Percentiles rank a stretch among this genome's conserved stretches.
Conservation (phyloP, 2,113 vertebrate genomes). For the Sturnira hondurensis region DNA sequence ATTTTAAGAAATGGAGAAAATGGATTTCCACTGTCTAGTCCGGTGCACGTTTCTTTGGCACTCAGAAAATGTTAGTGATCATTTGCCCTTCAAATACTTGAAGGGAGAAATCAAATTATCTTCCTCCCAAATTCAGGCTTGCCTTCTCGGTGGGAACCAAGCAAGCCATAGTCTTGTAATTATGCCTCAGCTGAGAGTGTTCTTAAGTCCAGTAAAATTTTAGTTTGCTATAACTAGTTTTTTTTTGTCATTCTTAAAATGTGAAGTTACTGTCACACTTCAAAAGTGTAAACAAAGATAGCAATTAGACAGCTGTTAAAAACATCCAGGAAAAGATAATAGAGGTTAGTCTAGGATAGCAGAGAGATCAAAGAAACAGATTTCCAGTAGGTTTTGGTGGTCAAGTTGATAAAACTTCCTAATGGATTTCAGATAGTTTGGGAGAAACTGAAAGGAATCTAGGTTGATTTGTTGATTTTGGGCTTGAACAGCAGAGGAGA, state of each 20-base stretch:
- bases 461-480: background rate
- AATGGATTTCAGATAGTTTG: background rate
- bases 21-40: background rate
- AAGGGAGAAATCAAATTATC: background rate
- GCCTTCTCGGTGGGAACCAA: background rate
- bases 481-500: background rate
- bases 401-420: background rate
- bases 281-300: background rate
- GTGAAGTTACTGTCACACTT: background rate
- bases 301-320: background rate
- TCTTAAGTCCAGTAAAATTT: background rate
- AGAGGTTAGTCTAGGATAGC: background rate
- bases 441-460: background rate
- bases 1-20: background rate
- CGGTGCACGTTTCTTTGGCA: background rate
- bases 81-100: background rate
- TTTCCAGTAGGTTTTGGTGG: accelerated
- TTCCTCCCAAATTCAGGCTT: background rate
- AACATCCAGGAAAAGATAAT: background rate
- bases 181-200: background rate
- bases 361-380: background rate
- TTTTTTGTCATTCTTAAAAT: background rate
- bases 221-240: background rate
- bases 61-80: background rate
- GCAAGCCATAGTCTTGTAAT: background rate